phyloP scores from a whole-genome alignment of 2,888 invertebrate species.

The Apeira syringaria region DNA sequence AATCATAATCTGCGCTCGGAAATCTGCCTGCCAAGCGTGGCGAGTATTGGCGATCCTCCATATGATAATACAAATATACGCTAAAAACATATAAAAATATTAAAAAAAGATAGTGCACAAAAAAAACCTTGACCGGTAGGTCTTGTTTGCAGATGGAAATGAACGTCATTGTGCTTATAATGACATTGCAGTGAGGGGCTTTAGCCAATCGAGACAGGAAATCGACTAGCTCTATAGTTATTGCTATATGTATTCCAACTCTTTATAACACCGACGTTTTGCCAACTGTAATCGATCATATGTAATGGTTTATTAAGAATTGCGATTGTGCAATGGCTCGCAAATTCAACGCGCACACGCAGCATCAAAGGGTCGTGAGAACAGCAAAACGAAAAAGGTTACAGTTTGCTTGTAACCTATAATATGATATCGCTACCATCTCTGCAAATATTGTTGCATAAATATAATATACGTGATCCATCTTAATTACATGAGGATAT shows the following conservation, averaged over 20 bases:
- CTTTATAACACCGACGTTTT: background rate
- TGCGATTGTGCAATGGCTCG: slow-evolving; percentile 32
- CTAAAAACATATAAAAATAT: too few species aligned
- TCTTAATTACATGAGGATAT: background rate
- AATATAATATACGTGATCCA: too few species aligned
- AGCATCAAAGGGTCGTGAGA: slow-evolving; percentile 42
- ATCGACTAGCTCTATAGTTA: background rate
- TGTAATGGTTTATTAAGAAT: slow-evolving; percentile 18
- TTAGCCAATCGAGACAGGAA: slow-evolving; percentile 1
- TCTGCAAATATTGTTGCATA: slow-evolving; percentile 2
- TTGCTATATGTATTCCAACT: background rate
- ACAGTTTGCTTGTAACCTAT: slow-evolving; percentile 31
- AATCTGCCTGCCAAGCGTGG: too few species aligned
- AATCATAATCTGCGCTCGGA: too few species aligned
- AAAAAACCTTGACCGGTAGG: too few species aligned
- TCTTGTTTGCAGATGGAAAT: background rate
- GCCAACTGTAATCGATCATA: slow-evolving; percentile 17
- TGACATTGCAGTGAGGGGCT: slow-evolving; percentile 4
- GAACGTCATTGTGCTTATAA: background rate
- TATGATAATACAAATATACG: too few species aligned
- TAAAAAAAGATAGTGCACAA: too few species aligned
- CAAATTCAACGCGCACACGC: slow-evolving; percentile 7
- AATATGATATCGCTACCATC: slow-evolving; percentile 12
- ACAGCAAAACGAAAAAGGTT: slow-evolving; percentile 42
- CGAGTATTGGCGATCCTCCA: too few species aligned